Evolutionary conservation across 2,113 vertebrate genomes (phyloP).

Genomic region (Leucoraja erinaceus): DNA sequence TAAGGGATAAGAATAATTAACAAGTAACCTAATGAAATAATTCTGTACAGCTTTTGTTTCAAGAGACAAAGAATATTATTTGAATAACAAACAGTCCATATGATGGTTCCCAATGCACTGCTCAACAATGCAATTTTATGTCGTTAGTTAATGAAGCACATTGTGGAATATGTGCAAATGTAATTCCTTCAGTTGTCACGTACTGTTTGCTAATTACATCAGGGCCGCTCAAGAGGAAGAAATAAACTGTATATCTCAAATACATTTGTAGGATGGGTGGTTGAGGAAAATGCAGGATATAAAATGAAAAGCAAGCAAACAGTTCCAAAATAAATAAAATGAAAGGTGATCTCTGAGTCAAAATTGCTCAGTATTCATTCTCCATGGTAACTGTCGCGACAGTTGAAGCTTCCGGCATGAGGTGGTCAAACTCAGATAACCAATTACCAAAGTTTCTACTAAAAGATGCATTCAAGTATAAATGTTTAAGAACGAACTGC

Average conservation of each 20-base stretch:
- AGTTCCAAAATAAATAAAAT: not conserved
- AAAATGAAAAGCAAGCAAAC: not conserved
- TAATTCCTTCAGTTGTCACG: not conserved
- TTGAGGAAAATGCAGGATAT: not conserved
- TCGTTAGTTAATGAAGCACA: not conserved
- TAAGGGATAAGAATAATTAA: not conserved
- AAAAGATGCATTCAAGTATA: not conserved
- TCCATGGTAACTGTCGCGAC: not conserved
- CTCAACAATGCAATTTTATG: not conserved
- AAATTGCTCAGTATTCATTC: not conserved
- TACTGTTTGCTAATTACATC: not conserved
- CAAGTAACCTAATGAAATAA: not conserved
- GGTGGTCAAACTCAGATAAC: not conserved
- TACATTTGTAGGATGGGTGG: not conserved
- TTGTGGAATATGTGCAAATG: not conserved
- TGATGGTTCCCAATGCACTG: not conserved
- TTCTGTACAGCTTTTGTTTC: not conserved
- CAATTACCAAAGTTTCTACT: not conserved
- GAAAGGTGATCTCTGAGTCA: not conserved
- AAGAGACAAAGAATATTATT: not conserved
- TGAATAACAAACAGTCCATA: not conserved
- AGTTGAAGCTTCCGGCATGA: slow-evolving; percentile 5
- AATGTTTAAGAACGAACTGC: too few species aligned
- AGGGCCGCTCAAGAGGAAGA: not conserved
- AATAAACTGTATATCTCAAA: not conserved